Conservation (phyloP, 1,140 invertebrate genomes). For the Thaumatotibia leucotreta region DNA sequence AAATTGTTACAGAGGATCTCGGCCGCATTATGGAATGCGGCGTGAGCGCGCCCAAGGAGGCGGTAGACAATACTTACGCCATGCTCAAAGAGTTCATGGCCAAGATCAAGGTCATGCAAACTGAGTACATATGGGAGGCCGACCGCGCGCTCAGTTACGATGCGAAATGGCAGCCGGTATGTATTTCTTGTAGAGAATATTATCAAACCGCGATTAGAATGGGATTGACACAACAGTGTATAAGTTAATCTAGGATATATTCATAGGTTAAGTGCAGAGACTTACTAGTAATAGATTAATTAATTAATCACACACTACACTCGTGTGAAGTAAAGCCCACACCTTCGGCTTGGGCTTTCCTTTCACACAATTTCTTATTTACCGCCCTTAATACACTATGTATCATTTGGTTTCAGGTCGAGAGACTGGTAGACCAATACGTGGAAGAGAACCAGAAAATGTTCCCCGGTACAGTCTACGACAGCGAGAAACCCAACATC, state of each 20-base stretch:
- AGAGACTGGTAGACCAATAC: conserved; percentile 81
- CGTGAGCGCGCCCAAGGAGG: conserved; percentile 34
- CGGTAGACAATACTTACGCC: conserved; percentile 27
- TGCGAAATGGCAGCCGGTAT: conserved; percentile 28
- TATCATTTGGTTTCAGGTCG: conserved; percentile 61
- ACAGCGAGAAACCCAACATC: conserved; percentile 78
- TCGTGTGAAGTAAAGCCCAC: too few relatives aligned
- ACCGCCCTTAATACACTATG: too few relatives aligned
- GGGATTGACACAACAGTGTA: too few relatives aligned
- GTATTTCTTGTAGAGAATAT: conserved; percentile 29
- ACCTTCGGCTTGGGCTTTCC: too few relatives aligned
- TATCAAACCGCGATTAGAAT: too few relatives aligned
- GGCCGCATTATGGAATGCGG: conserved; percentile 48
- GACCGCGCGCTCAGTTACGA: conserved; percentile 39
- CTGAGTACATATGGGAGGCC: conserved; percentile 46
- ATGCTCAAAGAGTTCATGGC: conserved; percentile 31
- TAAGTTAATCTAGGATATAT: too few relatives aligned
- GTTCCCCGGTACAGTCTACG: conserved; percentile 81
- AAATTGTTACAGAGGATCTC: conserved; percentile 39
- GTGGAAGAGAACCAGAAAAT: conserved; percentile 82
- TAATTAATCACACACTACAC: too few relatives aligned
- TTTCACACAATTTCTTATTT: too few relatives aligned
- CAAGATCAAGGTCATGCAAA: conserved; percentile 30
- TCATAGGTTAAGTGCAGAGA: too few relatives aligned
- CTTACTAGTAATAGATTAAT: too few relatives aligned